Base-by-base conservation (phyloP, 2,113 vertebrate species). In the Centrocercus urophasianus region DNA sequence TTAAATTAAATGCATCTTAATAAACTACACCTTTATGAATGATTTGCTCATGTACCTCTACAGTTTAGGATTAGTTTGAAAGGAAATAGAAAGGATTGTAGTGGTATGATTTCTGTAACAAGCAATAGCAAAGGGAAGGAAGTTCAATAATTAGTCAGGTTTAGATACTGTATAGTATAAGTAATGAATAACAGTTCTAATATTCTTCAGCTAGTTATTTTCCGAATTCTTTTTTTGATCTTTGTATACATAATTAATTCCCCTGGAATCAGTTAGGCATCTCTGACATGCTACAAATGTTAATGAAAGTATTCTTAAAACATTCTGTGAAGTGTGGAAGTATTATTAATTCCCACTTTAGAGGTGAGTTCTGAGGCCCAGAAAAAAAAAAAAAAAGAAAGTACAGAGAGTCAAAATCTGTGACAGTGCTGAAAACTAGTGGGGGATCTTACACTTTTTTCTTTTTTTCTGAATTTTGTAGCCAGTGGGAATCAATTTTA, bases 221-320 rank as follows among this genome's bases (percentile, higher is more conserved):
- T 90, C 27, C 34, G 78, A 17, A 15, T 11, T 79, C 11, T 80
- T 1, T 82, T 95, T 54, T 94, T 64, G 3, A 25, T 72, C 47
- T 78, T 64, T 64, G 20, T 61, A 74, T 9, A 32, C 61, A 52
- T 90, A 96, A 92, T 90, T 92, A 93, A 86, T 86, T 81, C 70
- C 19, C n/a, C 4, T 1, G 3, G 77, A 65, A 78, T 52, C 61
- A 93, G 75, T 74, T 77, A 88, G 50, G 21, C 19, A 60, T 66
- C 60, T 86, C 61, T 83, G 34, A 4, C 42, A 61, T 40, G 22
- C 52, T 67, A n/a, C 47, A 94, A 74, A 81, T 22, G 21, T 20
- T 90, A 81, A 81, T 66, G 40, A 91, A 59, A 21, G 8, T 42
- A 34, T 77, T 69, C 2, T 8, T 83, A 71, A 85, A 86, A 63